Evolutionary conservation across 2,113 vertebrate species (phyloP), one percentile per base, ranked within the genome.

Genomic region (Procavia capensis): DNA sequence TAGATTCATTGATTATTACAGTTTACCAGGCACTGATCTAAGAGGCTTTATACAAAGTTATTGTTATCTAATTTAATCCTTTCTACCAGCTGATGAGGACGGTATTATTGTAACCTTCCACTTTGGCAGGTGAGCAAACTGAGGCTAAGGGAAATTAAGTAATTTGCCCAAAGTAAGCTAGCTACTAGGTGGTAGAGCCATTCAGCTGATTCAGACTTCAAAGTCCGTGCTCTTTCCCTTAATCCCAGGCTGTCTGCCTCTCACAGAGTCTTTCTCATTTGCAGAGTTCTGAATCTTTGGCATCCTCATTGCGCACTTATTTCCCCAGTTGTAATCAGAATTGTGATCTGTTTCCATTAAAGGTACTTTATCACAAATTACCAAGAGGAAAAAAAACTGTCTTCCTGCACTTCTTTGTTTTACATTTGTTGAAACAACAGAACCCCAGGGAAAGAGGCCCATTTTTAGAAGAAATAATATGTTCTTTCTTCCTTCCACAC

Each of bases 331-430:
- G 45, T 94, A 88, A 96, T 94, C 78, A 94, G 50, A 90, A 95
- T 78, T 94, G 87, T 43, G 72, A 90, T 93, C 90, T 95, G 64
- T 87, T 93, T 41, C 93, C 88, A 81, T 97, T 93, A 90, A 93
- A 93, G 50, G 64, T 45, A 41, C 70, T 92, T 95, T 72, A 85
- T 78, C 94, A 39, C 9, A 88, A 79, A 16, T 90, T 94, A 82
- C 70, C 61, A 54, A 90, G 63, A n/a, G 22, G 22, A 1, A 43
- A 54, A 78, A 61, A 2, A 13, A 20, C 20, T 70, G 45, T 85
- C 74, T 94, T 91, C 86, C 76, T 85, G 27, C 25, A 82, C 16
- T 88, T 92, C 88, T 91, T 95, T 92, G 66, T 96, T 94, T 86
- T 96, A 34, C 29, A 89, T 81, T 94, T 95, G 45, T 92, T 93